Evolutionary conservation across 2,797 vertebrate genomes (phyloP), one percentile per base, ranked within the genome.

Genomic region (Erpetoichthys calabaricus): DNA sequence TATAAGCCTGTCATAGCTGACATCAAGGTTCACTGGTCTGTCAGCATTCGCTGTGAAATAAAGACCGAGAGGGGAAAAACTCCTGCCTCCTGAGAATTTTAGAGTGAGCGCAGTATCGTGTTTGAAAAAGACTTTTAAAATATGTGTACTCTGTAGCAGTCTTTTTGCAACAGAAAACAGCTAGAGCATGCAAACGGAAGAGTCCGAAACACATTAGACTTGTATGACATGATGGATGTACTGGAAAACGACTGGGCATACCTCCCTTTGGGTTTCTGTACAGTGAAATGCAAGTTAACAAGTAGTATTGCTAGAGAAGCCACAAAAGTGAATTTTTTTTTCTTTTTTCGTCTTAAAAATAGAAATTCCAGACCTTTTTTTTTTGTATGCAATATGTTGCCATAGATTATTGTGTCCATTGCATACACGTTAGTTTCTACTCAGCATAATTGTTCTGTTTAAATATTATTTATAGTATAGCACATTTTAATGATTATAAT

Each of bases 11-110:
- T 90, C 90, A 89, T 77, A 57, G 73, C 77, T 72, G 73, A 76
- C 81, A 82, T 80, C 84, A 89, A 86, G 89, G 86, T 90, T 89
- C 89, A 91, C 75, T 86, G 89, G 87, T 86, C 89, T 87, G 88
- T 92, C 91, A 93, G 81, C 83, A 79, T 90, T 85, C 83, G 87
- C 80, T 84, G 70, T 77, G 76, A 76, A 85, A 93, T 92, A 89
- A 89, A 94, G 91, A 92, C 86, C 75, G 84, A 83, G 85, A 84
- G 77, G 66, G 66, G 25, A 83, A 72, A 85, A 79, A 86, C 74
- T 75, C 67, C 41, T 70, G 70, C 76, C 87, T 86, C 88, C 68
- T 66, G 88, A 91, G 89, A 88, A 85, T 82, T 85, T 70, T 56
- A 77, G 71, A 59, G 75, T 81, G 79, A 73, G 77, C 73, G 77